These are phyloP conservation scores for Periplaneta americana DNA, from an alignment of 1,140 invertebrate species.

Conservation along the genomic window DNA sequence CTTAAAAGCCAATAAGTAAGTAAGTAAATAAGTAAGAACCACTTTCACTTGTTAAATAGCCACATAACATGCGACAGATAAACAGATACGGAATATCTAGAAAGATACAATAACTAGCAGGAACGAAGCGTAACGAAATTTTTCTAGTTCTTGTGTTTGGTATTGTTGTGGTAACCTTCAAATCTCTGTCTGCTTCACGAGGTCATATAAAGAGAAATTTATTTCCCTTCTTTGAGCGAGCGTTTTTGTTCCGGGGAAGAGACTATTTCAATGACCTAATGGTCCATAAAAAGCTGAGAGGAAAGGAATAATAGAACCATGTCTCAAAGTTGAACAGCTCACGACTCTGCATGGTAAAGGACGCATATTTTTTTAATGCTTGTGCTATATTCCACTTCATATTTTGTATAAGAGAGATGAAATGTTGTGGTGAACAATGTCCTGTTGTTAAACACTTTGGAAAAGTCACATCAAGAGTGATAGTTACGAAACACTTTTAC, in stretches of 20 bases:
- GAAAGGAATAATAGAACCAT: background rate
- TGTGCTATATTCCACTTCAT: background rate
- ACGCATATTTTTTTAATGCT: background rate
- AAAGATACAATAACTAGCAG: too few species aligned
- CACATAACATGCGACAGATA: too few species aligned
- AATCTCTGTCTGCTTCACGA: background rate
- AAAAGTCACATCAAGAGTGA: too few species aligned
- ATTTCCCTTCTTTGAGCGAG: background rate
- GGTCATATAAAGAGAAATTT: background rate
- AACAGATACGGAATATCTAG: too few species aligned
- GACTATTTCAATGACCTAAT: background rate
- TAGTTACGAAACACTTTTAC: too few species aligned
- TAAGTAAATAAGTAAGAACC: too few species aligned
- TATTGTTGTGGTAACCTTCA: background rate
- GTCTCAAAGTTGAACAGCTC: background rate
- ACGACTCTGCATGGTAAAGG: too few species aligned
- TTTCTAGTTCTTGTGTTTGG: background rate
- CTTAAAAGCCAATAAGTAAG: too few species aligned
- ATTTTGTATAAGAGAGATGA: background rate
- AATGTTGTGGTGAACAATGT: too few species aligned
- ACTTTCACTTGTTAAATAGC: too few species aligned
- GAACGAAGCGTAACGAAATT: background rate
- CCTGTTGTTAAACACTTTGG: too few species aligned
- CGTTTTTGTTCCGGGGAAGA: background rate
- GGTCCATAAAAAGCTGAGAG: background rate